Conservation (phyloP, 1,140 invertebrate species). For the Megalonaias nervosa region DNA sequence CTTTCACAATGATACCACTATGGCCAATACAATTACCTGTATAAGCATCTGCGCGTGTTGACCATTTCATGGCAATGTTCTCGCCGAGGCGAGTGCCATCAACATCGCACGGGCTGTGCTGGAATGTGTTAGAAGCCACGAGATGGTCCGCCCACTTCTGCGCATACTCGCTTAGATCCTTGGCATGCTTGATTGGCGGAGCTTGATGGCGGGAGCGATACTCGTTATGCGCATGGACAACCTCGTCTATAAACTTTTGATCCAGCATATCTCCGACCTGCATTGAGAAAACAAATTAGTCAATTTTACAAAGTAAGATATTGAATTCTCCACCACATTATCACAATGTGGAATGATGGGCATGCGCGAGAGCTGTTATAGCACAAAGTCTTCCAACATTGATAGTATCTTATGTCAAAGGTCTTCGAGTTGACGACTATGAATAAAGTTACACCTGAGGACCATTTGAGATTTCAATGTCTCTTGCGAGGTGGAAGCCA, state of each 20-base stretch:
- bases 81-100: slow-evolving; percentile 63
- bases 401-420: too few species aligned
- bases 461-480: too few species aligned
- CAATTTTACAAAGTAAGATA: too few species aligned
- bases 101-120: slow-evolving; percentile 76
- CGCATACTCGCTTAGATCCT: slow-evolving; percentile 82
- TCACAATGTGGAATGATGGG: too few species aligned
- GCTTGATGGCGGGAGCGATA: slow-evolving; percentile 83
- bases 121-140: slow-evolving; percentile 78
- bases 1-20: background rate
- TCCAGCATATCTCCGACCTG: slow-evolving; percentile 37
- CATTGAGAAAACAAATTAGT: too few species aligned
- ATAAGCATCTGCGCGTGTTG: slow-evolving; percentile 44
- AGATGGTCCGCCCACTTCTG: slow-evolving; percentile 88
- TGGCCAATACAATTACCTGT: slow-evolving; percentile 41
- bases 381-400: too few species aligned
- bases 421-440: too few species aligned
- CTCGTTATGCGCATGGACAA: slow-evolving; percentile 81
- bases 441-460: too few species aligned
- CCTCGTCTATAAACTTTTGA: slow-evolving; percentile 59
- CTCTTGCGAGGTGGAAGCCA: too few species aligned
- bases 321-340: too few species aligned
- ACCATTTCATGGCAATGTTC: slow-evolving; percentile 68
- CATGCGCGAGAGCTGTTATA: too few species aligned
- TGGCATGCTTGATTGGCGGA: slow-evolving; percentile 74